Conservation (phyloP, 2,888 invertebrate genomes). For the Drosophila paracracens region DNA sequence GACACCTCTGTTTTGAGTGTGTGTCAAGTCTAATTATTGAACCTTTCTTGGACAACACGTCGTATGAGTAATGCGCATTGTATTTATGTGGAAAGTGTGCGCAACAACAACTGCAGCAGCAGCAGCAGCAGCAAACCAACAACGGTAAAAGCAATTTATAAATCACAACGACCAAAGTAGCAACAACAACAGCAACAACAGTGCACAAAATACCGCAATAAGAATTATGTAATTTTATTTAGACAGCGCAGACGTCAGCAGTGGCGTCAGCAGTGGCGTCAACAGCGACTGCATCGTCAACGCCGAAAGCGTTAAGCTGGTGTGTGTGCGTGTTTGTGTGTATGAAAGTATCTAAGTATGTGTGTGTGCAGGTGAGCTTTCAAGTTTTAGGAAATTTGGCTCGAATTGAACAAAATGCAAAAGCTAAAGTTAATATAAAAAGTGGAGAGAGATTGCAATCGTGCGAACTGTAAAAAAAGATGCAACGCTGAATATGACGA, state of each 20-base stretch:
- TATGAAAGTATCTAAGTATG: not conserved
- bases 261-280: conserved; percentile 24
- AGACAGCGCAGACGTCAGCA: conserved; percentile 37
- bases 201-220: conserved; percentile 41
- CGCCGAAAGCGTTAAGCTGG: conserved; percentile 8
- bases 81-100: conserved; percentile 29
- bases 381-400: conserved; percentile 46
- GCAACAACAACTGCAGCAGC: conserved; percentile 10
- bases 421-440: conserved; percentile 35
- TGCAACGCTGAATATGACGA: not conserved
- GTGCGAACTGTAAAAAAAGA: conserved; percentile 11
- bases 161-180: conserved; percentile 30
- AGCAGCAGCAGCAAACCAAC: conserved; percentile 14
- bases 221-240: conserved; percentile 72
- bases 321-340: conserved; percentile 8
- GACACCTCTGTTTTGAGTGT: conserved; percentile 14
- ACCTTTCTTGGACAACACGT: conserved; percentile 59
- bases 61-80: conserved; percentile 65
- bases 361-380: conserved; percentile 32
- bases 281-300: conserved; percentile 13
- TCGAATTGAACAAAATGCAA: conserved; percentile 42
- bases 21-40: conserved; percentile 70
- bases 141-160: conserved; percentile 50
- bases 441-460: conserved; percentile 9
- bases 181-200: conserved; percentile 18